Evolutionary conservation across 2,113 vertebrate genomes (phyloP).

Genomic region (Ranitomeya imitator): DNA sequence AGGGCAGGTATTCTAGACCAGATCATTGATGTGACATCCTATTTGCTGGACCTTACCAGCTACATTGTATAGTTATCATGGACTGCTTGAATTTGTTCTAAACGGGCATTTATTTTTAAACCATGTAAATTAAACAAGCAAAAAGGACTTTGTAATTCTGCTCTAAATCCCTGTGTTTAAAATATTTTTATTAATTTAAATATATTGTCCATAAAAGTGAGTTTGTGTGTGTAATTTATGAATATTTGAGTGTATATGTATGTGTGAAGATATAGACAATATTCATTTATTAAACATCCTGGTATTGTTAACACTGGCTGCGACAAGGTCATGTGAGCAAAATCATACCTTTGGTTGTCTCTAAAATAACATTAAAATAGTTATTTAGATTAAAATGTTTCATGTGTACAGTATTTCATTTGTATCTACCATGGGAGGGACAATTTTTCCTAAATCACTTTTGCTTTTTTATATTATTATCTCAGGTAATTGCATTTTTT

Average conservation of each 20-base stretch:
- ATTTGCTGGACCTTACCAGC: conserved; percentile 95
- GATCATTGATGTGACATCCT: conserved; percentile 97
- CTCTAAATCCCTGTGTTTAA: conserved; percentile 73
- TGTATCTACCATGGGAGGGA: conserved; percentile 41
- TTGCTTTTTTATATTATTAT: conserved; percentile 41
- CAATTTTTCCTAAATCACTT: neutral
- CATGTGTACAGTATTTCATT: conserved; percentile 46
- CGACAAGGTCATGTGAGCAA: conserved; percentile 50
- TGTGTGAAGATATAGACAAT: conserved; percentile 48
- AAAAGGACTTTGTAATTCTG: conserved; percentile 72
- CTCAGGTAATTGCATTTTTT: conserved; percentile 46
- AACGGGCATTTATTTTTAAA: conserved; percentile 79
- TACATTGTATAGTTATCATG: conserved; percentile 90
- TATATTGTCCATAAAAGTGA: conserved; percentile 68
- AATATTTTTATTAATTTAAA: conserved; percentile 77
- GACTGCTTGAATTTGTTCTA: conserved; percentile 72
- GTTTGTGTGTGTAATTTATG: conserved; percentile 65
- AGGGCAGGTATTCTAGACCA: conserved; percentile 96
- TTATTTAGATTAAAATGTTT: conserved; percentile 46
- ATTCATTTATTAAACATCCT: conserved; percentile 58
- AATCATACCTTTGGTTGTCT: conserved; percentile 41
- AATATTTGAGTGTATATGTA: conserved; percentile 59
- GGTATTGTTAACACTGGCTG: conserved; percentile 50
- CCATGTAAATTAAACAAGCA: conserved; percentile 69
- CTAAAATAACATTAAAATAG: conserved; percentile 50